phyloP scores from a whole-genome alignment of 2,113 vertebrate genomes.

The Oncorhynchus gorbuscha region DNA sequence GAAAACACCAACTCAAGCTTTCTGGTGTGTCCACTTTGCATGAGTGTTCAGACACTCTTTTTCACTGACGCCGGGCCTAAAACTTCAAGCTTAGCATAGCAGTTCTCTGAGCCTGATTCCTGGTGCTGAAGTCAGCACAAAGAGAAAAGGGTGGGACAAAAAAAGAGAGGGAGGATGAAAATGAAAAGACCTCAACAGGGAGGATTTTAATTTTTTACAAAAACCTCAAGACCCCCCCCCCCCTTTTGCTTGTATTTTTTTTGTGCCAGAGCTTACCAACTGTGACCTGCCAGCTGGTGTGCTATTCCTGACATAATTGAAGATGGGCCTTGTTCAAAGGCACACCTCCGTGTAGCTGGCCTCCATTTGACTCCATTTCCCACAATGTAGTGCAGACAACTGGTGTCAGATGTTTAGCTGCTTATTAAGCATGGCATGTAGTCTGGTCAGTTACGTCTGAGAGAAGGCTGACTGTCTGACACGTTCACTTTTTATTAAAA shows the following conservation, averaged over 20 bases:
- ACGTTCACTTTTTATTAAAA: neutral
- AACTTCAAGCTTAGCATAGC: constrained; percentile 61
- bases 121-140: constrained; percentile 58
- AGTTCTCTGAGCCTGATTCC: constrained; percentile 49
- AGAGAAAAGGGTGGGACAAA: constrained; percentile 65
- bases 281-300: constrained; percentile 18
- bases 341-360: constrained; percentile 23
- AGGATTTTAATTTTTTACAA: constrained; percentile 25
- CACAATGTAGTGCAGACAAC: neutral
- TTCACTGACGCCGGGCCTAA: constrained; percentile 42
- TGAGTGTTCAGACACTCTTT: constrained; percentile 39
- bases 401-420: too few relatives aligned
- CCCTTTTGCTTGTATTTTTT: constrained; percentile 47
- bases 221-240: constrained; percentile 46
- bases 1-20: constrained; percentile 42
- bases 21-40: constrained; percentile 54
- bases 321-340: constrained; percentile 26
- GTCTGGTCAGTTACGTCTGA: neutral
- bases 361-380: neutral
- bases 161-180: constrained; percentile 44
- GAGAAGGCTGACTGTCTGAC: neutral
- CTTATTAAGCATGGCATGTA: too few relatives aligned
- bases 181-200: constrained; percentile 51
- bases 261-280: constrained; percentile 31
- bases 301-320: constrained; percentile 34